Conservation (phyloP, 2,113 vertebrate genomes). For the Oreochromis aureus region DNA sequence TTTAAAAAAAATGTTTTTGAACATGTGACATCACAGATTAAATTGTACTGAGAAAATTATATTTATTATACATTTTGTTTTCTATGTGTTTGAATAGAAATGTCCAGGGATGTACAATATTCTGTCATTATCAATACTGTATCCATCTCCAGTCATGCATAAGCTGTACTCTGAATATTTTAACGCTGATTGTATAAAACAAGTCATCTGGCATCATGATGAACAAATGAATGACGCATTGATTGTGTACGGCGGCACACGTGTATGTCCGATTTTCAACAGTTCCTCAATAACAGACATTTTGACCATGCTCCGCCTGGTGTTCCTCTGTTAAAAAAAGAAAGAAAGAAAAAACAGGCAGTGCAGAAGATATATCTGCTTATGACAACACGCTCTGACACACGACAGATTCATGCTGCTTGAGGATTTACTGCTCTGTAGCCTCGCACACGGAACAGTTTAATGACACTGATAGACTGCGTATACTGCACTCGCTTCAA, state of each 20-base stretch:
- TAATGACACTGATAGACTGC: constrained; percentile 49
- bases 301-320: background rate
- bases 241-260: background rate
- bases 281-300: constrained; percentile 1
- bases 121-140: background rate
- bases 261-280: constrained; percentile 1
- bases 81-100: constrained; percentile 8
- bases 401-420: constrained; percentile 43
- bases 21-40: background rate
- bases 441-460: constrained; percentile 32
- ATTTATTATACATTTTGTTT: constrained; percentile 11
- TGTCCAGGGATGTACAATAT: background rate
- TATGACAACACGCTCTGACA: constrained; percentile 38
- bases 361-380: constrained; percentile 23
- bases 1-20: background rate
- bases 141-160: background rate
- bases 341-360: background rate
- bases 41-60: background rate
- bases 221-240: background rate
- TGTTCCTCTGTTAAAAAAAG: background rate
- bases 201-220: background rate
- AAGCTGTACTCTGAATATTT: background rate
- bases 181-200: background rate
- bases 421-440: constrained; percentile 37
- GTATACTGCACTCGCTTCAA: constrained; percentile 3